Percentiles rank a stretch among this genome's conserved stretches.
phyloP scores from a whole-genome alignment of 23 tunicate species.

The Halocynthia roretzi region DNA sequence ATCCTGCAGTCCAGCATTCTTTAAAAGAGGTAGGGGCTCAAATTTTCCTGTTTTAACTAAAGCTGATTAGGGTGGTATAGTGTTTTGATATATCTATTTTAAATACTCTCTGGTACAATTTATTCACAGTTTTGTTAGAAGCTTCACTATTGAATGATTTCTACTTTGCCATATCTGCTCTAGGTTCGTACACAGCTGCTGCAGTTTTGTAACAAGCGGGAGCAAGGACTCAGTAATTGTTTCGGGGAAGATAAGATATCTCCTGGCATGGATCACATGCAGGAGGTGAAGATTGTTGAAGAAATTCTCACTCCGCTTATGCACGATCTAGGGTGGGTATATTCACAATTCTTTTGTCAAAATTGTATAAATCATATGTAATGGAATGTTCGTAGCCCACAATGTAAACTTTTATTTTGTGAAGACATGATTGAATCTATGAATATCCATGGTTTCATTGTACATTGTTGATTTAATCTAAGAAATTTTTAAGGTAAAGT shows the following conservation, averaged over 20 bases:
- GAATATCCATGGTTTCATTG: too few species aligned
- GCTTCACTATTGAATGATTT: background rate
- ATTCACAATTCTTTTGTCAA: too few species aligned
- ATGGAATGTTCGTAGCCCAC: too few species aligned
- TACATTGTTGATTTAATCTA: background rate
- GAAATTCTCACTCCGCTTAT: conserved; percentile 43
- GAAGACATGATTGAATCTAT: too few species aligned
- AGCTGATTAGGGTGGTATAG: background rate
- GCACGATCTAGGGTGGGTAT: conserved; percentile 32
- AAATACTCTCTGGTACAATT: background rate
- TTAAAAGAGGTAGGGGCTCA: conserved; percentile 33
- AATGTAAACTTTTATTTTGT: too few species aligned
- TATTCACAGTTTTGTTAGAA: background rate
- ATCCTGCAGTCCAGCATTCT: conserved; percentile 68
- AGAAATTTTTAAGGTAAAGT: conserved; percentile 30
- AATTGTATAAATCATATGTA: too few species aligned
- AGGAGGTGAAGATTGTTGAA: conserved; percentile 51
- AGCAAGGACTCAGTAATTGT: conserved; percentile 56
- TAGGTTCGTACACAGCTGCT: conserved; percentile 53
- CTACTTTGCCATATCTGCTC: background rate
- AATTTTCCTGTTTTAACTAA: background rate
- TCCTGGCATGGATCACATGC: background rate
- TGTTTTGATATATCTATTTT: background rate
- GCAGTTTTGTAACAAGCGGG: conserved; percentile 43
- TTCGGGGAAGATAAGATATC: conserved; percentile 59